Evolutionary conservation across 2,888 invertebrate species (phyloP).

Genomic region (Allophyes oxyacanthae): DNA sequence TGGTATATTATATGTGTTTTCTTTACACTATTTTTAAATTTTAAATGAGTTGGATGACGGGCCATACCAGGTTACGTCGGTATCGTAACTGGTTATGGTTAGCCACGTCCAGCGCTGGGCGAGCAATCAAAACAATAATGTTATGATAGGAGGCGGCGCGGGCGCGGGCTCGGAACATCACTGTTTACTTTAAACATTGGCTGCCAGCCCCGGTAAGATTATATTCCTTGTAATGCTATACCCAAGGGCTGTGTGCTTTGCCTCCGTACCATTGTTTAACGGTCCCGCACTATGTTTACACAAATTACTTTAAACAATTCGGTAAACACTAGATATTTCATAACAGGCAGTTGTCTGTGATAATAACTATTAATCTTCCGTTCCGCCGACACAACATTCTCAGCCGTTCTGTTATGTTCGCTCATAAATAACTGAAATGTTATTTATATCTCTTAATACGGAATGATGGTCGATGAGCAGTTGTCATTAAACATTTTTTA

Average conservation of each 20-base stretch:
- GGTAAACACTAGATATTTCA: constrained; percentile 51
- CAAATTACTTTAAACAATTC: constrained; percentile 60
- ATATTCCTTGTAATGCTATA: constrained; percentile 76
- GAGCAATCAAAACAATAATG: constrained; percentile 83
- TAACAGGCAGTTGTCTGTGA: constrained; percentile 46
- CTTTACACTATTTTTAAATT: constrained; percentile 42
- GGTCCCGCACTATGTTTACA: constrained; percentile 60
- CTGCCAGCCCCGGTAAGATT: constrained; percentile 72
- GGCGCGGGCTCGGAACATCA: constrained; percentile 69
- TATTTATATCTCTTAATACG: constrained; percentile 61
- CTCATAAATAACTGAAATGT: constrained; percentile 47
- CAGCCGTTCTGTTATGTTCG: constrained; percentile 30
- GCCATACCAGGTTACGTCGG: constrained; percentile 27
- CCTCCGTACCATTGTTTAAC: constrained; percentile 67
- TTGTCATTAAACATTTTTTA: constrained; percentile 68
- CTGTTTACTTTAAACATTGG: constrained; percentile 85
- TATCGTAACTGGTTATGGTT: constrained; percentile 44
- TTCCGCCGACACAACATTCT: constrained; percentile 31
- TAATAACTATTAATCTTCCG: constrained; percentile 52
- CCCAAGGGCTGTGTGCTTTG: constrained; percentile 67
- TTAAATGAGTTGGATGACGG: constrained; percentile 31
- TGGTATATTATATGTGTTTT: constrained; percentile 44
- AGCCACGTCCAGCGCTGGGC: constrained; percentile 60
- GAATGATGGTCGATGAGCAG: constrained; percentile 59
- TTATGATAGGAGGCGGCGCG: constrained; percentile 81